Base-by-base conservation (phyloP, 2,888 invertebrate genomes). In the Callimorpha dominula region DNA sequence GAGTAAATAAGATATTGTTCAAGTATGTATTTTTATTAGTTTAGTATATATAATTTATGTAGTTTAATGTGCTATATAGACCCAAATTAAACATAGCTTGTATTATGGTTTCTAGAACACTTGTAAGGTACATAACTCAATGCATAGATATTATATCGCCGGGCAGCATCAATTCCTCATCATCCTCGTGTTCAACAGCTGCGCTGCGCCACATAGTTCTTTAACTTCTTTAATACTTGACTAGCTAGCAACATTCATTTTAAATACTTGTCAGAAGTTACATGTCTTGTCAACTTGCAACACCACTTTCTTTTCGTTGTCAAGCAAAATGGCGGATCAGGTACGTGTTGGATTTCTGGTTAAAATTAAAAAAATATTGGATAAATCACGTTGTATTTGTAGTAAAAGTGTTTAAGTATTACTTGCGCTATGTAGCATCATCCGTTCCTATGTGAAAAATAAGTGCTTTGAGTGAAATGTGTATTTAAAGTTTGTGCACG, bases 251-350 rank as follows among this genome's bases (percentile, higher is more conserved):
- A 79, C 79, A 46, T 46, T 46, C 1, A 46, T 46, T 46, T 46
- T 46, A 46, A 46, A 46, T 3, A 74, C 67, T 74, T 2, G 14
- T 42, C 12, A 54, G 50, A 68, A 66, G 20, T 62, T 81, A 69
- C 64, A 54, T 66, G 65, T 6, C 17, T 43, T 60, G 52, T 72
- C 70, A 57, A 75, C 63, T 85, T 84, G 87, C 86, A 87, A 86
- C 86, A 88, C 75, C 80, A 86, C 76, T 91, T 31, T 94, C 96
- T 96, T 96, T 96, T 95, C 94, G 88, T 93, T 94, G 88, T 94
- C 94, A 93, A 96, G 94, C 96, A 97, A 97, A 93, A 97, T 97
- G 97, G 97, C 97, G 96, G 97, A 97, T 94, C 97, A 97, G 97
- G 97, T 97, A 97, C 91, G 97, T 96, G 88, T 88, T 85, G 87